Evolutionary conservation across 2,113 vertebrate genomes (phyloP), one percentile per base, ranked within the genome.

Genomic region (Eptesicus fuscus): DNA sequence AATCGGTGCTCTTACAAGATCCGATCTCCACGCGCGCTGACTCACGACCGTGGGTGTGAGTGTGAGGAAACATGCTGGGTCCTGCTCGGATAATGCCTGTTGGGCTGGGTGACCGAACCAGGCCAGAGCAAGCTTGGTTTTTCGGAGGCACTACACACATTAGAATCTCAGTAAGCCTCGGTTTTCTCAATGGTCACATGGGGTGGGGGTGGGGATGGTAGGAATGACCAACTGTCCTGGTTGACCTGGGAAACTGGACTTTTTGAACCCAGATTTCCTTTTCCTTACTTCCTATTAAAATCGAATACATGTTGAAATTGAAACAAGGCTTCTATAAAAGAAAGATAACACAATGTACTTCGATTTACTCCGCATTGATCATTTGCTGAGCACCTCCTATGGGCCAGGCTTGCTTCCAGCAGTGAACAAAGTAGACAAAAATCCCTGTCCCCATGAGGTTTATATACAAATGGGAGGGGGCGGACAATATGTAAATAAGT

Each of bases 211-310:
- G 35, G 7, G 47, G 17, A 42, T 16, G 49, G 37, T 17, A 53
- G 44, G 47, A 32, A 32, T 20, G 37, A 30, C 8, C 53, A 18
- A 0, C 22, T 86, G 59, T 67, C 53, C 42, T 74, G 13, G 16
- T 92, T 90, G 89, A 69, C 42, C 12, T 74, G 37, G 61, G 63
- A 63, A 80, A 59, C 4, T 25, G 63, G 32, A 35, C 37, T 56
- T 65, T 71, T 71, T 37, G 44, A 16, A 77, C 10, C 2, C 20
- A 3, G 20, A 61, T 51, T 79, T 76, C 65, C 35, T 88, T n/a
- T 74, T 95, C 35, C 25, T 82, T 65, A 53, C 28, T 88, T 59
- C 32, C 40, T 44, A 59, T 22, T 51, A 67, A 73, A 87, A 67
- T 65, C 23, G 44, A 51, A 30, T 32, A 49, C 4, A 74, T 47